Percentiles rank a stretch among this genome's conserved stretches.
Evolutionary conservation across 2,113 vertebrate genomes (phyloP).

Genomic region (Halichoeres trimaculatus): DNA sequence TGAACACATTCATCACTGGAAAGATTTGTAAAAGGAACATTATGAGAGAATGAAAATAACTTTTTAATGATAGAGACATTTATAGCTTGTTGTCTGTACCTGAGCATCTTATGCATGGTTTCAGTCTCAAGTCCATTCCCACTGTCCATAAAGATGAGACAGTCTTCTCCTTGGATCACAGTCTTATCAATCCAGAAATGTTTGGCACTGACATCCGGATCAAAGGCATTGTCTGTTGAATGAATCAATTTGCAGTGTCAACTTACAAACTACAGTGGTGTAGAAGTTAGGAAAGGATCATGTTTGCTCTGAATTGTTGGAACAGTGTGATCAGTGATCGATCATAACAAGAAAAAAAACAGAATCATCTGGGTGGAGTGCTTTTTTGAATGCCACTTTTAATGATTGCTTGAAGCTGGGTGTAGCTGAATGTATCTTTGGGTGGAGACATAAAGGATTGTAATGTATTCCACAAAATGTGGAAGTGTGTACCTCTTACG

Average conservation of each 20-base stretch:
- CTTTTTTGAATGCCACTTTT: too few relatives aligned
- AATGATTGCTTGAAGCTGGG: too few relatives aligned
- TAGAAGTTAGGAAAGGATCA: neutral
- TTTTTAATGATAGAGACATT: too few relatives aligned
- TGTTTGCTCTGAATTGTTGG: neutral
- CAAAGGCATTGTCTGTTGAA: conserved; percentile 92
- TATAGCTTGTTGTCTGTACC: conserved; percentile 75
- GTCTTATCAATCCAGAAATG: conserved; percentile 98
- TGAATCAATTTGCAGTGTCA: neutral
- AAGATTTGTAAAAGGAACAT: too few relatives aligned
- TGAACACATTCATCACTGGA: too few relatives aligned
- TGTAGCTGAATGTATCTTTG: too few relatives aligned
- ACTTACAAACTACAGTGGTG: neutral
- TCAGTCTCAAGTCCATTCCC: conserved; percentile 90
- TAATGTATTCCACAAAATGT: too few relatives aligned
- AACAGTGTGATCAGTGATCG: neutral
- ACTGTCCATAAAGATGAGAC: conserved; percentile 93
- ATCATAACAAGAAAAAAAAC: neutral
- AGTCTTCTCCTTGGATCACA: conserved; percentile 80
- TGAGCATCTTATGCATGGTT: conserved; percentile 95
- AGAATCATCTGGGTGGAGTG: too few relatives aligned
- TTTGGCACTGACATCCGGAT: conserved; percentile 94
- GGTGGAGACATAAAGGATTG: too few relatives aligned
- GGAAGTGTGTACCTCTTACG: too few relatives aligned
- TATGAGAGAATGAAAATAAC: too few relatives aligned